Conservation (phyloP, 2,888 invertebrate species). For the Seladonia tumulorum region DNA sequence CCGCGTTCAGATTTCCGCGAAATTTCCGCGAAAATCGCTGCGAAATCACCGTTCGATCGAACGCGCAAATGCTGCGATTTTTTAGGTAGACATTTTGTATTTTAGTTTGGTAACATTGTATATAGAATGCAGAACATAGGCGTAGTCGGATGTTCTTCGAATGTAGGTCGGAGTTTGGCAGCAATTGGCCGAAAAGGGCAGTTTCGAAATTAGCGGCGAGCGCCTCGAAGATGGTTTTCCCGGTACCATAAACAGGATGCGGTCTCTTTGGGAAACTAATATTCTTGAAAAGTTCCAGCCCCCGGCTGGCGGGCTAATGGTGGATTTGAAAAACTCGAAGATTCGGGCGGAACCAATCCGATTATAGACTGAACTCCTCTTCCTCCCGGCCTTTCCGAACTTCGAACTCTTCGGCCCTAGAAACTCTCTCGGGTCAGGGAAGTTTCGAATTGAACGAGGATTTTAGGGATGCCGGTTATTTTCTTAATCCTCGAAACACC, state of each 20-base stretch:
- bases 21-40: background rate
- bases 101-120: background rate
- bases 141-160: background rate
- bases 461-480: background rate
- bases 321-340: background rate
- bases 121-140: background rate
- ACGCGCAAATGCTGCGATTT: background rate
- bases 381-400: background rate
- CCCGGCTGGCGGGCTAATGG: background rate
- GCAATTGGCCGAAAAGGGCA: background rate
- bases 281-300: background rate
- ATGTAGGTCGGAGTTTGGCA: background rate
- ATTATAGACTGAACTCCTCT: background rate
- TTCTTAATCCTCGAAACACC: background rate
- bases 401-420: conserved; percentile 4
- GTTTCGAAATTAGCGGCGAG: background rate
- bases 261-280: conserved; percentile 3
- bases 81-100: background rate
- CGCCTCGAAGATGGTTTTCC: background rate
- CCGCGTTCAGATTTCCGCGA: background rate
- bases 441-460: background rate
- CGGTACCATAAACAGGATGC: background rate
- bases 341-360: background rate
- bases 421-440: background rate
- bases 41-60: background rate